Evolutionary conservation across 2,888 invertebrate species (phyloP).

Genomic region (Coenonympha arcania): DNA sequence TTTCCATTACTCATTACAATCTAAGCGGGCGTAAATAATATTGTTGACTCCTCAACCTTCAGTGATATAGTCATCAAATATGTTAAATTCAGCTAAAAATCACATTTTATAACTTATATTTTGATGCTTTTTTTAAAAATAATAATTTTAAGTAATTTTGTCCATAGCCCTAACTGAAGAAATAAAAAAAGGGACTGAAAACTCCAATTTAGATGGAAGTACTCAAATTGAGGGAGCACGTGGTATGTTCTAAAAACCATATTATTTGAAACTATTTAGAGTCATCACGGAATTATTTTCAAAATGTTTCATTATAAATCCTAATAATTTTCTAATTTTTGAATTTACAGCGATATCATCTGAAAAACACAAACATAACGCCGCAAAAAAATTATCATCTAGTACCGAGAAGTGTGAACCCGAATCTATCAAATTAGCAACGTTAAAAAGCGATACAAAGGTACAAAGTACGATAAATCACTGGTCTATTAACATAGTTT

Average conservation of each 20-base stretch:
- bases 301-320: neutral
- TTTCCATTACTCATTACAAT: too few species aligned
- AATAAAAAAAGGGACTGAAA: conserved; percentile 36
- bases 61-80: too few species aligned
- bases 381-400: conserved; percentile 42
- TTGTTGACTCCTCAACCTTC: too few species aligned
- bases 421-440: conserved; percentile 40
- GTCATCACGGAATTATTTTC: neutral
- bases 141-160: neutral
- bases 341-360: conserved; percentile 38
- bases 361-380: conserved; percentile 41
- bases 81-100: too few species aligned
- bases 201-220: conserved; percentile 26
- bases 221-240: conserved; percentile 34
- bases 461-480: conserved; percentile 33
- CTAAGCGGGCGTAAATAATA: too few species aligned
- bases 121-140: too few species aligned
- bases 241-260: conserved; percentile 29
- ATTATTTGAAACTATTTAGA: neutral
- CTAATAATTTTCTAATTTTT: too few species aligned
- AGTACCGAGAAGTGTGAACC: conserved; percentile 37
- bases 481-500: neutral
- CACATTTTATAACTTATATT: too few species aligned
- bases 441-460: conserved; percentile 38
- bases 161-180: conserved; percentile 44